These are phyloP conservation scores for Carassius gibelio DNA, from an alignment of 2,113 vertebrate species.

Conservation along the genomic window DNA sequence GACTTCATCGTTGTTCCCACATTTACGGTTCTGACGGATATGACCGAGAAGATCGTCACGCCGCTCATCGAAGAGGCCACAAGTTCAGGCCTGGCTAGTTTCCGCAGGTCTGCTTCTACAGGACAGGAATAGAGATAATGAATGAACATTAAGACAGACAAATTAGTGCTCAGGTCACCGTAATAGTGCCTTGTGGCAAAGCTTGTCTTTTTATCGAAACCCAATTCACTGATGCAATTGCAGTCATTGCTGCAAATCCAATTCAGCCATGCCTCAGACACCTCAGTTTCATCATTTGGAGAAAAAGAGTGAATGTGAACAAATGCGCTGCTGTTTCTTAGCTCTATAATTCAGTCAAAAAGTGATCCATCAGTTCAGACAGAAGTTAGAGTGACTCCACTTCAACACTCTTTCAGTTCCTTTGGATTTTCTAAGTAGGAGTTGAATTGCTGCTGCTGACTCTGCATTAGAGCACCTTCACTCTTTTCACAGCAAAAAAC, in stretches of 20 bases:
- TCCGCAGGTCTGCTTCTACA: conserved; percentile 72
- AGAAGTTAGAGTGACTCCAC: neutral
- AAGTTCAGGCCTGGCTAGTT: conserved; percentile 78
- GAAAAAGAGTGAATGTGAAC: too few species aligned
- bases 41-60: conserved; percentile 94
- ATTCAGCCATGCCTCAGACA: neutral
- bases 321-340: neutral
- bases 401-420: neutral
- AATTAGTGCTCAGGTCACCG: neutral
- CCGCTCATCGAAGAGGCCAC: conserved; percentile 90
- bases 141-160: neutral
- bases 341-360: neutral
- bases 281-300: neutral
- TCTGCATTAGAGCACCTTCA: neutral
- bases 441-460: neutral
- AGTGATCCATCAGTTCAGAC: neutral
- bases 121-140: conserved; percentile 7
- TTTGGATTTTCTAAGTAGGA: neutral
- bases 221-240: conserved; percentile 6
- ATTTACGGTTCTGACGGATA: conserved; percentile 94
- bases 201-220: neutral
- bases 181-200: neutral
- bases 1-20: conserved; percentile 98
- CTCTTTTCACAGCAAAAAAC: too few species aligned
- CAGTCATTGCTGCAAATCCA: neutral